These are phyloP conservation scores for Puffinus mauretanicus DNA, from an alignment of 2,113 vertebrate genomes.

Conservation along the genomic window DNA sequence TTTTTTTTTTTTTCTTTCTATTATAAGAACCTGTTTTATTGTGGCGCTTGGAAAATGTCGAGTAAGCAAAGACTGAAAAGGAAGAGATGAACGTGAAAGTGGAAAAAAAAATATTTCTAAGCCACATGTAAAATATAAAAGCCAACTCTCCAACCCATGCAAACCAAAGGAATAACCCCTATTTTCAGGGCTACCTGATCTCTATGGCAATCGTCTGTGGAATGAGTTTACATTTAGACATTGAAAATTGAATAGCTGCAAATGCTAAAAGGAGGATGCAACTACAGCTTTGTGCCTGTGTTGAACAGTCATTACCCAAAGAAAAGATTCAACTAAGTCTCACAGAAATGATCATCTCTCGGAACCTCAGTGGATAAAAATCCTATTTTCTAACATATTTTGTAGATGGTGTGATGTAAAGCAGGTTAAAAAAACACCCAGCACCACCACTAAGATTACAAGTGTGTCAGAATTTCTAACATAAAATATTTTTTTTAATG, in stretches of 20 bases:
- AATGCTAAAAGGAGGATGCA: background rate
- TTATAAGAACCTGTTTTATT: background rate
- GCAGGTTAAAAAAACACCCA: background rate
- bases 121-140: background rate
- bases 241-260: background rate
- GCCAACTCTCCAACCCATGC: background rate
- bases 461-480: background rate
- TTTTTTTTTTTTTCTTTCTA: background rate
- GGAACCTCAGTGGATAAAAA: background rate
- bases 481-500: background rate
- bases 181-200: background rate
- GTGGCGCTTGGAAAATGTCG: background rate
- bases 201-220: background rate
- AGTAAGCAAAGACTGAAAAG: background rate
- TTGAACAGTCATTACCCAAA: background rate
- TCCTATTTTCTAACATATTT: background rate
- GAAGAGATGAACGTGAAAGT: background rate
- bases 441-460: background rate
- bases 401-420: background rate
- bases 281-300: background rate
- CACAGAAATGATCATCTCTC: background rate
- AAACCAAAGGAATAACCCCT: background rate
- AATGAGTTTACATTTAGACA: background rate
- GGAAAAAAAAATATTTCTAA: background rate
- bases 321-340: background rate